These are phyloP conservation scores for Pterophyllum scalare DNA, from an alignment of 2,113 vertebrate genomes.

Conservation along the genomic window DNA sequence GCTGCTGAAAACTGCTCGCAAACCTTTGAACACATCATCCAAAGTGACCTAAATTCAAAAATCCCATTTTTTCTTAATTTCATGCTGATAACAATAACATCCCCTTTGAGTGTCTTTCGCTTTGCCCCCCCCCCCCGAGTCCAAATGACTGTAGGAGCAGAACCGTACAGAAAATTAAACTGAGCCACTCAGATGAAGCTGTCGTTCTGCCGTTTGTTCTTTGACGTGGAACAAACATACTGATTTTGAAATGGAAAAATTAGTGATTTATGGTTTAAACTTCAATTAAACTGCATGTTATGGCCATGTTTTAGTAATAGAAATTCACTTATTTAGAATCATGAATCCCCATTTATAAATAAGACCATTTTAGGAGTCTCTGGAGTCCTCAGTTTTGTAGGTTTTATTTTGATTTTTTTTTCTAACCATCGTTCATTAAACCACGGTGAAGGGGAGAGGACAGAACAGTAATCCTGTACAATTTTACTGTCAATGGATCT, in stretches of 20 bases:
- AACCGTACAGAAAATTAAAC: constrained; percentile 8
- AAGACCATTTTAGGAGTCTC: background rate
- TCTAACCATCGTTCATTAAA: constrained; percentile 9
- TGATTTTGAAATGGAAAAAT: background rate
- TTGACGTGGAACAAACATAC: background rate
- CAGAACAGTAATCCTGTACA: constrained; percentile 3
- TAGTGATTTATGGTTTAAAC: background rate
- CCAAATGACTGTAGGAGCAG: constrained; percentile 45
- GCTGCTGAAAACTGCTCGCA: constrained; percentile 16
- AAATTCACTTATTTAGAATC: background rate
- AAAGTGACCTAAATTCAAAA: constrained; percentile 58
- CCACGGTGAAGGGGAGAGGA: constrained; percentile 9
- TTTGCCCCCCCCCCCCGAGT: constrained; percentile 7
- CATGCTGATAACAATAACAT: constrained; percentile 56
- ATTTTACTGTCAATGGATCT: background rate
- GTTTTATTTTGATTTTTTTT: background rate
- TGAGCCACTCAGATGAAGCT: background rate
- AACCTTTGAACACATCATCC: constrained; percentile 51
- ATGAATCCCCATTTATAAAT: background rate
- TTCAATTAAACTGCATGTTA: background rate
- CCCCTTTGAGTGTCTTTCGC: constrained; percentile 29
- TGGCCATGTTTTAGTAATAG: background rate
- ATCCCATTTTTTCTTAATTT: constrained; percentile 51
- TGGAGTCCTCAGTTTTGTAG: too few species aligned
- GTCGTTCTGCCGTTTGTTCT: background rate